Base-by-base conservation (phyloP, 2,113 vertebrate genomes). In the Nannospalax galili region DNA sequence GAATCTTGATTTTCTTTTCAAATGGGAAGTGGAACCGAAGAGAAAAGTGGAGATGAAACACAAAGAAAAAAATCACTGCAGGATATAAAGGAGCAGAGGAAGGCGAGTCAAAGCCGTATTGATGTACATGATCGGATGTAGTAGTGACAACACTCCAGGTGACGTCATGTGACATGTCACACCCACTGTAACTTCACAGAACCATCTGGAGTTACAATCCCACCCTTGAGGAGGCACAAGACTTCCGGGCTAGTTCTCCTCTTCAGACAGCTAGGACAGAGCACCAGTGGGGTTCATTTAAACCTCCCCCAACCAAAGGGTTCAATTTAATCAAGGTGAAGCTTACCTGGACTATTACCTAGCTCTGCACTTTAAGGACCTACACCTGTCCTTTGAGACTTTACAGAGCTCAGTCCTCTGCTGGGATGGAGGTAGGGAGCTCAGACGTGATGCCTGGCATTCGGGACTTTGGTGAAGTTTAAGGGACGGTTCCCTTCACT, bases 1-100 rank as follows among this genome's bases (percentile, higher is more conserved):
- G 42, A 84, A 67, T 42, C 32, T 80, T 69, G 40, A 69, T 58
- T 92, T 86, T 82, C 62, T 92, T 92, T 92, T 88, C 48, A 84
- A 84, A 73, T 28, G 30, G 24, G 16, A 40, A 58, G 12, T 73
- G 7, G 24, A 15, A 84, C 70, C 56, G 24, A 92, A 17, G 11
- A 64, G 70, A 70, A 90, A 90, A 56, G n/a, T 88, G 8, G 56
- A 92, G 64, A 84, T 35, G 42, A 79, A 52, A 85, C 37, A 69
- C 40, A 91, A 84, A 40, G 62, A 35, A 74, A 96, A 91, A 14
- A 42, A 30, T 58, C 60, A 32, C 10, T 52, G 12, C 3, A 14
- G 42, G 32, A 32, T 28, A 69, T 8, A 17, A 48, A 84, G 42
- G 30, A 48, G 48, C 64, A 30, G 10, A 85, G 82, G 52, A 69